Percentiles rank a stretch among this genome's conserved stretches.
phyloP scores from a whole-genome alignment of 2,797 vertebrate species.

The Enteromius mattozi region DNA sequence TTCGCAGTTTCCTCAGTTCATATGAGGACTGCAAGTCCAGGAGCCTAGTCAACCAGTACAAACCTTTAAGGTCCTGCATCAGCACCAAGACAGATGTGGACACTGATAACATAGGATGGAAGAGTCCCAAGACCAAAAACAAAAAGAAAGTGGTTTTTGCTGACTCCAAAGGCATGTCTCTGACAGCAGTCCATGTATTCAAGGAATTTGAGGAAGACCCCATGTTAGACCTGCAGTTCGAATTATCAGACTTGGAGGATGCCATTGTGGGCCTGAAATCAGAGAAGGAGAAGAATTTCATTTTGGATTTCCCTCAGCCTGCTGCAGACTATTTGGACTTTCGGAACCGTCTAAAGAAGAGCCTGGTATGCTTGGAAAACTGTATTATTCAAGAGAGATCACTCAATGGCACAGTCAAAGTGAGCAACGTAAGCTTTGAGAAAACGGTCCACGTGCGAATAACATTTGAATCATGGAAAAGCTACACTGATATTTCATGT shows the following conservation, averaged over 20 bases:
- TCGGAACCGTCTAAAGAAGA: constrained; percentile 86
- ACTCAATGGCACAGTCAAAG: constrained; percentile 87
- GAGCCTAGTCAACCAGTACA: constrained; percentile 76
- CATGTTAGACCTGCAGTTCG: constrained; percentile 82
- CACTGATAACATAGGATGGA: constrained; percentile 73
- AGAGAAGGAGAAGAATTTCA: constrained; percentile 80
- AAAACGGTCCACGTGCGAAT: constrained; percentile 87
- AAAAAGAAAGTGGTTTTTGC: constrained; percentile 91
- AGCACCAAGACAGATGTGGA: constrained; percentile 75
- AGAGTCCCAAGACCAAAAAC: constrained; percentile 73
- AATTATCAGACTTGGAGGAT: constrained; percentile 81
- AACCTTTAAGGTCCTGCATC: constrained; percentile 86
- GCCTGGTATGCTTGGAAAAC: constrained; percentile 88
- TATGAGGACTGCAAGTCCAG: constrained; percentile 79
- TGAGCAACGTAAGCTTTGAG: constrained; percentile 87
- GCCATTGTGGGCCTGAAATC: constrained; percentile 77
- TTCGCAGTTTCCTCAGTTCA: constrained; percentile 82
- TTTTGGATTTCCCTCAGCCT: constrained; percentile 87
- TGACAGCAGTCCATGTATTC: constrained; percentile 86
- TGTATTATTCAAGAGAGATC: constrained; percentile 84
- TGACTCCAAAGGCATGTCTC: constrained; percentile 85
- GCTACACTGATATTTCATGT: constrained; percentile 82
- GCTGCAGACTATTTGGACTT: constrained; percentile 89
- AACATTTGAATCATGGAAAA: constrained; percentile 88
- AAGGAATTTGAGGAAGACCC: constrained; percentile 83